A percentile compares a stretch with the other conserved stretches of the same genome.
phyloP scores from a whole-genome alignment of 1,140 invertebrate species.

The Capitella teleta region DNA sequence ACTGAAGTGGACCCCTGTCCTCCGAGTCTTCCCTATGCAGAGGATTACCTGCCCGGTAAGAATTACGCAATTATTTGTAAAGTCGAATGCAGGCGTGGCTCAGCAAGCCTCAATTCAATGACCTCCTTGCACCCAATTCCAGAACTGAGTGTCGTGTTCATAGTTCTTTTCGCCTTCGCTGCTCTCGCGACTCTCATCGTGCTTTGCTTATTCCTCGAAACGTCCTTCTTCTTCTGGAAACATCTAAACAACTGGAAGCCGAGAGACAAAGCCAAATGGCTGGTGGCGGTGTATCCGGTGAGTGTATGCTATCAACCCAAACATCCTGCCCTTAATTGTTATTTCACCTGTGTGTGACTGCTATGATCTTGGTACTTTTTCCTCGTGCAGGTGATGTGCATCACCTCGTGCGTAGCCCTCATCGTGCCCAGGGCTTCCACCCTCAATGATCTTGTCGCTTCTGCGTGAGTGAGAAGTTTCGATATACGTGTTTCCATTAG shows the following conservation, averaged over 20 bases:
- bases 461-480: background rate
- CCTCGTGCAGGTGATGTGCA: background rate
- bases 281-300: constrained; percentile 1
- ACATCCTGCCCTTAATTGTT: background rate
- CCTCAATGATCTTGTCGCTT: background rate
- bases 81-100: too few relatives aligned
- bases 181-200: too few relatives aligned
- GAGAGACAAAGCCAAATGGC: constrained; percentile 5
- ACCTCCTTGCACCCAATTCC: too few relatives aligned
- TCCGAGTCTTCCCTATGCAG: too few relatives aligned
- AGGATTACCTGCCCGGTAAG: too few relatives aligned
- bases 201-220: too few relatives aligned
- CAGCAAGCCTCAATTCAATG: too few relatives aligned
- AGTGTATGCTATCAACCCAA: background rate
- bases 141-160: too few relatives aligned
- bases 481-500: too few relatives aligned
- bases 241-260: constrained; percentile 7
- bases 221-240: background rate
- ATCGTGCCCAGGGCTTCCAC: background rate
- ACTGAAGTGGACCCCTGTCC: too few relatives aligned
- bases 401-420: background rate
- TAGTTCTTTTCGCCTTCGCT: too few relatives aligned
- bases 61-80: too few relatives aligned
- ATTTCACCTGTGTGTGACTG: background rate
- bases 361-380: background rate